Conservation (phyloP, 1,140 invertebrate genomes). For the Brachionus rotundiformis region DNA sequence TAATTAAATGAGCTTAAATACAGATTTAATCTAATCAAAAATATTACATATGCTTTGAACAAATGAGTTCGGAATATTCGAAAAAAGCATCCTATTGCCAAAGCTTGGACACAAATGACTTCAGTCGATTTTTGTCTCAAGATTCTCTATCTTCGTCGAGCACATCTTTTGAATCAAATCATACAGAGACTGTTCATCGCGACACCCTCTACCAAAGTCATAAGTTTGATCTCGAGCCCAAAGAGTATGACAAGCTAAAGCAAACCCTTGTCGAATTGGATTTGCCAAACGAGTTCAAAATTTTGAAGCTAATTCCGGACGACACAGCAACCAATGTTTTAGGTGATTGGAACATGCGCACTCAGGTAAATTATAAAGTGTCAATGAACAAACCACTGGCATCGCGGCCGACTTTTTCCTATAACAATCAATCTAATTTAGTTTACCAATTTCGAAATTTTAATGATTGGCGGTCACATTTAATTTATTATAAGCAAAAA, state of each 20-base stretch:
- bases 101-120: background rate
- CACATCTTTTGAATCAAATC: background rate
- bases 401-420: slow-evolving; percentile 7
- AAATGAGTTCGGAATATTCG: slow-evolving; percentile 18
- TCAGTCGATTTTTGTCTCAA: background rate
- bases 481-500: slow-evolving; percentile 42
- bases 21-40: background rate
- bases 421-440: background rate
- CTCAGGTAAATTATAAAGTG: background rate
- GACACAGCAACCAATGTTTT: background rate
- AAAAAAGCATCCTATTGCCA: background rate
- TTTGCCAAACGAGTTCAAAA: background rate
- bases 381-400: background rate
- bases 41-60: background rate
- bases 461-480: slow-evolving; percentile 36
- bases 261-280: background rate
- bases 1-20: slow-evolving; percentile 39
- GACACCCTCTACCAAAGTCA: background rate
- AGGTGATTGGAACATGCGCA: background rate
- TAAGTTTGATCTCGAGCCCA: background rate
- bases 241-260: slow-evolving; percentile 30
- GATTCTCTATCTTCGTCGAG: background rate
- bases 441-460: slow-evolving; percentile 38
- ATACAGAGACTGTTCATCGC: background rate
- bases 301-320: background rate